A percentile compares a stretch with the other conserved stretches of the same genome.
Evolutionary conservation across 2,113 vertebrate genomes (phyloP).

Genomic region (Misgurnus mizolepis): DNA sequence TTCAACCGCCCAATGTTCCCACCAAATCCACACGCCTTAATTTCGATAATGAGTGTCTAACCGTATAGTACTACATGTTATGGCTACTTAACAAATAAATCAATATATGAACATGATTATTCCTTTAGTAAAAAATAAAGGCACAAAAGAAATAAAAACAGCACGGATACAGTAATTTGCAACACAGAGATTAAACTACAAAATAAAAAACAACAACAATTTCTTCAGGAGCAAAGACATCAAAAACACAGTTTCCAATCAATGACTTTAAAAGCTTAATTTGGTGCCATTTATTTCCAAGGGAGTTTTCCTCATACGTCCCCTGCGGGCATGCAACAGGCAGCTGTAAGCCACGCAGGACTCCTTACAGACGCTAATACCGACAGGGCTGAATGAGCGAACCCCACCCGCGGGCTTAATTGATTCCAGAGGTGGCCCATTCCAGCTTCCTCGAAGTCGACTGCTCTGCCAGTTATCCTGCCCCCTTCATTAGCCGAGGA

Average conservation of each 20-base stretch:
- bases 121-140: background rate
- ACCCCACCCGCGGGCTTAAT: constrained; percentile 20
- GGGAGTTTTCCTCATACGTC: background rate
- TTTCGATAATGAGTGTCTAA: too few species aligned
- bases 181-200: too few species aligned
- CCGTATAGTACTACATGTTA: too few species aligned
- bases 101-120: too few species aligned
- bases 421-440: constrained; percentile 21
- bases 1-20: too few species aligned
- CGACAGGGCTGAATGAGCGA: background rate
- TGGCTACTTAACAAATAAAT: too few species aligned
- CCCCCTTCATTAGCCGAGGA: background rate
- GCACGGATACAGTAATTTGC: too few species aligned
- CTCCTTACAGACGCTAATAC: background rate
- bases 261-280: background rate
- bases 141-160: too few species aligned
- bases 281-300: background rate
- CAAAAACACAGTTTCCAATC: background rate
- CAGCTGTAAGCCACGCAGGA: background rate
- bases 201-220: background rate
- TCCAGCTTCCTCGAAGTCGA: background rate
- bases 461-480: background rate
- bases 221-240: background rate
- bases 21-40: too few species aligned
- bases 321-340: background rate